Evolutionary conservation across 2,888 invertebrate genomes (phyloP), one percentile per base, ranked within the genome.

Genomic region (Hirtodrosophila trivittata): DNA sequence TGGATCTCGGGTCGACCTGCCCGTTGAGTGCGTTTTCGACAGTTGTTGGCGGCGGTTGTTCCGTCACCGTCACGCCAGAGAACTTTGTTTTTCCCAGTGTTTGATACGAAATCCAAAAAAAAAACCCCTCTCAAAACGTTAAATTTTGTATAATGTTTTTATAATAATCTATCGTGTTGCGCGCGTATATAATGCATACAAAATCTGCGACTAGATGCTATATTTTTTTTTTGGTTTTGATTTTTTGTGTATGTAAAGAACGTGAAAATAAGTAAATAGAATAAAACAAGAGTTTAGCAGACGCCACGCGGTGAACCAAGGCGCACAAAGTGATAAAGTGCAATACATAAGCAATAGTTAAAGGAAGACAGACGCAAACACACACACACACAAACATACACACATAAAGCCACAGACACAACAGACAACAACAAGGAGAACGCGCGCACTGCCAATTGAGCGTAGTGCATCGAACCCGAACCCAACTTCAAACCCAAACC

Each of bases 41-140:
- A 64, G 66, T 85, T 80, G 87, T 83, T 77, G 84, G 84, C 76
- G 70, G 60, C 77, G 83, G 86, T 83, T 75, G 75, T 68, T 64
- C 62, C 57, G 57, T 84, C 52, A 55, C 65, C 62, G 66, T 50
- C 9, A 45, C 70, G 59, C 56, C 58, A 63, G 54, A 65, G 62
- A 66, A 62, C 56, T 65, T 54, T 38, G 37, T 18, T 35, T 39
- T 64, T 43, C 43, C 43, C 33, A 1, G 10, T 72, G 71, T 59
- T 55, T 63, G 39, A 68, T 50, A 68, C 71, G 72, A 59, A 57
- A 50, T 4, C 26, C 18, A 46, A 42, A 60, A 45, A 69, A 43
- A 69, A 43, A n/a, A n/a, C 9, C 39, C 60, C 52, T 50, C 50
- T 32, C 9, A 0, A 69, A 55, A 62, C 42, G 51, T 62, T 21